phyloP scores from a whole-genome alignment of 2,113 vertebrate species.

The Polyodon spathula region DNA sequence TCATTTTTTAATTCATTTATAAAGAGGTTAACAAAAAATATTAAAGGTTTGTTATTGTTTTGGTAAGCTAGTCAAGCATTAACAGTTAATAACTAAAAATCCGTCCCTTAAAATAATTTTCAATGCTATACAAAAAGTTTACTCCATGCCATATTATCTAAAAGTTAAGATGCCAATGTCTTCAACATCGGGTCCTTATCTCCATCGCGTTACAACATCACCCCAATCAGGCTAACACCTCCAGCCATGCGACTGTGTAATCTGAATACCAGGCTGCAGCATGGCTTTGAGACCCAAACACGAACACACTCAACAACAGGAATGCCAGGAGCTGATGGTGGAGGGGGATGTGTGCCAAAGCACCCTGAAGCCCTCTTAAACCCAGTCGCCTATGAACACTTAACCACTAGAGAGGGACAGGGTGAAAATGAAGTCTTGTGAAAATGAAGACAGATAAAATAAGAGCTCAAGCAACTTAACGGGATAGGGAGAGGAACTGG shows the following conservation, averaged over 20 bases:
- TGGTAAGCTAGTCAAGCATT: no score
- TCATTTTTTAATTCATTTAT: no score
- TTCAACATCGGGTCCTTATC: no score
- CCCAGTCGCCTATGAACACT: conserved; percentile 11
- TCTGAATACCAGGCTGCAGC: conserved; percentile 10
- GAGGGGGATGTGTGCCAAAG: conserved; percentile 19
- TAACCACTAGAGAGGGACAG: conserved; percentile 18
- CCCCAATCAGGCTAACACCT: conserved; percentile 21
- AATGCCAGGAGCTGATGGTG: conserved; percentile 27
- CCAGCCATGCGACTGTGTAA: conserved; percentile 21
- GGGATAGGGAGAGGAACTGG: conserved; percentile 11
- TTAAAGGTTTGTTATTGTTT: no score
- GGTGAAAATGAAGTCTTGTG: conserved; percentile 19
- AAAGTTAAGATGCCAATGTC: no score
- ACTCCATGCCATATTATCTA: no score
- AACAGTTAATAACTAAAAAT: no score
- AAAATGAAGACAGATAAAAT: conserved; percentile 22
- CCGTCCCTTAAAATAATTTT: no score
- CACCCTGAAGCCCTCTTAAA: conserved; percentile 11
- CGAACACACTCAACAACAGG: conserved; percentile 26
- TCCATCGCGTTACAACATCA: conserved; percentile 12
- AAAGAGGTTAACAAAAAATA: no score
- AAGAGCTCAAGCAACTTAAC: conserved; percentile 11
- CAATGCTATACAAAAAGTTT: no score
- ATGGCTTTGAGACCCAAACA: conserved; percentile 22